Conservation (phyloP, 2,113 vertebrate genomes). For the Zapus hudsonius region DNA sequence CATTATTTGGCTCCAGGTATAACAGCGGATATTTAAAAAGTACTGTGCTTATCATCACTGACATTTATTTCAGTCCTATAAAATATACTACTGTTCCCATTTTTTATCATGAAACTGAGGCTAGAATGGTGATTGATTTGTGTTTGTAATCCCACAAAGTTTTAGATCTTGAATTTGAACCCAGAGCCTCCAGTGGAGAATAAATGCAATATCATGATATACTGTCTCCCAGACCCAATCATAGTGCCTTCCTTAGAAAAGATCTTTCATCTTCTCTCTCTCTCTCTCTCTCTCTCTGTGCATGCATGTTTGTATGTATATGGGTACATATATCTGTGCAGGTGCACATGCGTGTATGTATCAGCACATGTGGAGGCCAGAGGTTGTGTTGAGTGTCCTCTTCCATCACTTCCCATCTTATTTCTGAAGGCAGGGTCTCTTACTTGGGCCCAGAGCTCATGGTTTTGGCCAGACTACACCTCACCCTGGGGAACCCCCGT, state of each 20-base stretch:
- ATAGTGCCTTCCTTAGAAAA: background rate
- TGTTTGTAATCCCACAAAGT: background rate
- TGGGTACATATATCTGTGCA: no score
- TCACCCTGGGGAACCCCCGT: no score
- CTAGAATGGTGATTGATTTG: background rate
- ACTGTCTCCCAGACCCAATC: background rate
- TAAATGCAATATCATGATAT: background rate
- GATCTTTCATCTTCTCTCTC: no score
- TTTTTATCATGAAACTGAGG: constrained; percentile 26
- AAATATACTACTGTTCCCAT: background rate
- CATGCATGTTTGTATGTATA: no score
- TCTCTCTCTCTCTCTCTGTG: no score
- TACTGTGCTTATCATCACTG: background rate
- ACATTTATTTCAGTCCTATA: background rate
- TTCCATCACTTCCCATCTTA: no score
- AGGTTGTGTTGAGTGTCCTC: no score
- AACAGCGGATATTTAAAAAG: background rate
- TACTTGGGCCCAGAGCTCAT: no score
- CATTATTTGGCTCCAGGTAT: background rate
- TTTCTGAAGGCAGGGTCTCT: no score
- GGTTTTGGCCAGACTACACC: no score
- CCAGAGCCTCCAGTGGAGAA: background rate
- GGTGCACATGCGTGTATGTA: no score
- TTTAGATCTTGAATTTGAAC: background rate
- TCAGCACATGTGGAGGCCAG: no score